phyloP scores from a whole-genome alignment of 2,888 invertebrate genomes.

The Aphrophora alni region DNA sequence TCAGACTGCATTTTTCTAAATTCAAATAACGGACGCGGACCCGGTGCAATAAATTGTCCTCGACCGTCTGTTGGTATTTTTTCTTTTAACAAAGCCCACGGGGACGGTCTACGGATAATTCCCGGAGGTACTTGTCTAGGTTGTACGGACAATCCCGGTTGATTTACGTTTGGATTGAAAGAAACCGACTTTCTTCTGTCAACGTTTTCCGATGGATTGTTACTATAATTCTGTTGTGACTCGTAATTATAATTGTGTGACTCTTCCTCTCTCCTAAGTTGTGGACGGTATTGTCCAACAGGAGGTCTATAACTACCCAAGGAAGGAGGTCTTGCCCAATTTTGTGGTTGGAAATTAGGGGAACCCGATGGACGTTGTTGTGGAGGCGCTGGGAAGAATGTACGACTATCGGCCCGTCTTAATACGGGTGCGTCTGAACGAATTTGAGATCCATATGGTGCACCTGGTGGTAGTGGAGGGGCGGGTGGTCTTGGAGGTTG shows the following conservation, averaged over 20 bases:
- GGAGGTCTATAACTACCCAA: conserved; percentile 25
- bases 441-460: conserved; percentile 26
- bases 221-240: conserved; percentile 13
- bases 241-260: neutral
- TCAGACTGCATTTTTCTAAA: conserved; percentile 29
- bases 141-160: conserved; percentile 53
- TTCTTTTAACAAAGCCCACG: conserved; percentile 52
- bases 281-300: conserved; percentile 28
- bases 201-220: conserved; percentile 3
- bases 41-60: conserved; percentile 47
- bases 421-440: conserved; percentile 22
- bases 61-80: conserved; percentile 45
- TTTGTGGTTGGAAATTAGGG: conserved; percentile 41
- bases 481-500: conserved; percentile 1
- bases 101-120: conserved; percentile 44
- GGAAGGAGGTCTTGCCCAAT: conserved; percentile 29
- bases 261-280: conserved; percentile 17
- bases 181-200: conserved; percentile 55
- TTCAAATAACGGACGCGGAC: conserved; percentile 43
- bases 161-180: conserved; percentile 41
- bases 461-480: conserved; percentile 10
- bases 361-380: conserved; percentile 27
- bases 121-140: conserved; percentile 37
- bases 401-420: conserved; percentile 38
- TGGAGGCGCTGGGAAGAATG: conserved; percentile 35